A percentile compares a stretch with the other conserved stretches of the same genome.
Conservation (phyloP, 2,888 invertebrate species). For the Aphidoletes aphidimyza region DNA sequence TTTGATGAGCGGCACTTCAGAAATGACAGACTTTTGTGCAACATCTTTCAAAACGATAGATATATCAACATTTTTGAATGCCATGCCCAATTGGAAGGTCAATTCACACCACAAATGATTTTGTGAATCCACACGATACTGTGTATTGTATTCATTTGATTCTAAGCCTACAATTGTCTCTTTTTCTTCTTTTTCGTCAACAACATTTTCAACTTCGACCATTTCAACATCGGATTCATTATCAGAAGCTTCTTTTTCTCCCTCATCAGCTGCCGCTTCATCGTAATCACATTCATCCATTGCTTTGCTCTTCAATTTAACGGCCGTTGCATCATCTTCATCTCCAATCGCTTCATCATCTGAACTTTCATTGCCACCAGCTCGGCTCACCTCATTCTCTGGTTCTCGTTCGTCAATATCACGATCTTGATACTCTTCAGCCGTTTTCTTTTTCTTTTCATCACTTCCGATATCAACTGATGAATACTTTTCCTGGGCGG, state of each 20-base stretch:
- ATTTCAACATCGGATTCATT: constrained; percentile 25
- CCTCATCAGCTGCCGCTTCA: constrained; percentile 73
- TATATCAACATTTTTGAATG: constrained; percentile 77
- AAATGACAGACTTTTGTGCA: constrained; percentile 78
- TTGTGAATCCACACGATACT: constrained; percentile 80
- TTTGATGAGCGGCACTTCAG: constrained; percentile 83
- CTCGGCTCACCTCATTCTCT: not conserved
- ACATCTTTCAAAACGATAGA: constrained; percentile 78
- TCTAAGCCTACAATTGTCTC: constrained; percentile 62
- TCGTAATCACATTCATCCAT: constrained; percentile 75
- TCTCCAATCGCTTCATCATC: constrained; percentile 59
- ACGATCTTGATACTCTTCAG: constrained; percentile 63
- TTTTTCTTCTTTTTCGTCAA: constrained; percentile 58
- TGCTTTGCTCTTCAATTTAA: constrained; percentile 70
- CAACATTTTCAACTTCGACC: constrained; percentile 59
- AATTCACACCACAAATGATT: constrained; percentile 87
- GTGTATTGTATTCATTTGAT: constrained; percentile 63
- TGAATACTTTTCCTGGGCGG: constrained; percentile 69
- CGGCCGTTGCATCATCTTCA: constrained; percentile 65
- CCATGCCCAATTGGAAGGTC: constrained; percentile 74
- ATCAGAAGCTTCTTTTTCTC: constrained; percentile 64
- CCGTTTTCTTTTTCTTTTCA: constrained; percentile 57
- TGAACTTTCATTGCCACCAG: constrained; percentile 56
- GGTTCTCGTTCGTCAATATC: constrained; percentile 65
- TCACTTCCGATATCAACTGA: constrained; percentile 59